Percentiles rank a stretch among this genome's conserved stretches.
These are phyloP conservation scores for Zonitis immaculata DNA, from an alignment of 2,888 invertebrate genomes.

Conservation along the genomic window DNA sequence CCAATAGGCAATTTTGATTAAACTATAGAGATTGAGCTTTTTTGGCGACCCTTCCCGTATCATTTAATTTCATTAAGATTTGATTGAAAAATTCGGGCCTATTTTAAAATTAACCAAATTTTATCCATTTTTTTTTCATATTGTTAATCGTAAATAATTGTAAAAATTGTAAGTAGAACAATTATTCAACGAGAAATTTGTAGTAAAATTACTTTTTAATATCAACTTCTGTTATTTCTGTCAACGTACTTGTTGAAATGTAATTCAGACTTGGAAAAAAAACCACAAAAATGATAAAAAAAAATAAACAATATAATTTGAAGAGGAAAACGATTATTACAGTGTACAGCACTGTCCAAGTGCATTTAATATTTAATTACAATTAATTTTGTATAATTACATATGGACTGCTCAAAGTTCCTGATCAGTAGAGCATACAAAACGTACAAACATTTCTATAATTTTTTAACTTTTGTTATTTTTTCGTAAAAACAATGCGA, in stretches of 20 bases:
- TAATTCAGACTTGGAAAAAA: conserved; percentile 25
- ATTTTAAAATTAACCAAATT: too few relatives aligned
- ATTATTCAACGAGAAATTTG: conserved; percentile 23
- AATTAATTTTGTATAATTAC: conserved; percentile 38
- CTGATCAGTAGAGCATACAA: conserved; percentile 34
- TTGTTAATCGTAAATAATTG: too few relatives aligned
- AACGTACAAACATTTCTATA: conserved; percentile 31
- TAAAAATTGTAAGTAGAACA: too few relatives aligned
- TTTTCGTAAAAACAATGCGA: conserved; percentile 34
- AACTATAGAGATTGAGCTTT: too few relatives aligned
- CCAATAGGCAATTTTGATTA: too few relatives aligned
- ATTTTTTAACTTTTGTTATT: too few relatives aligned
- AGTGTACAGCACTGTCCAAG: conserved; percentile 31
- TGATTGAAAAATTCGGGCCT: too few relatives aligned
- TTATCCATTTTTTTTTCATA: too few relatives aligned
- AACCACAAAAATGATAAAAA: too few relatives aligned
- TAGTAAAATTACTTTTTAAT: conserved; percentile 34
- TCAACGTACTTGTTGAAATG: conserved; percentile 21
- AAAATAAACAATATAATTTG: conserved; percentile 36
- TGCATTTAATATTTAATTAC: conserved; percentile 38
- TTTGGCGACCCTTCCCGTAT: too few relatives aligned
- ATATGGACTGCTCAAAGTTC: conserved; percentile 32
- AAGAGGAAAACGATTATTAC: conserved; percentile 38
- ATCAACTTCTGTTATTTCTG: conserved; percentile 22
- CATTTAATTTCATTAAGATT: too few relatives aligned